Percentiles rank a stretch among this genome's conserved stretches.
These are phyloP conservation scores for Pseudoatta argentina DNA, from an alignment of 1,140 invertebrate species.

Conservation along the genomic window DNA sequence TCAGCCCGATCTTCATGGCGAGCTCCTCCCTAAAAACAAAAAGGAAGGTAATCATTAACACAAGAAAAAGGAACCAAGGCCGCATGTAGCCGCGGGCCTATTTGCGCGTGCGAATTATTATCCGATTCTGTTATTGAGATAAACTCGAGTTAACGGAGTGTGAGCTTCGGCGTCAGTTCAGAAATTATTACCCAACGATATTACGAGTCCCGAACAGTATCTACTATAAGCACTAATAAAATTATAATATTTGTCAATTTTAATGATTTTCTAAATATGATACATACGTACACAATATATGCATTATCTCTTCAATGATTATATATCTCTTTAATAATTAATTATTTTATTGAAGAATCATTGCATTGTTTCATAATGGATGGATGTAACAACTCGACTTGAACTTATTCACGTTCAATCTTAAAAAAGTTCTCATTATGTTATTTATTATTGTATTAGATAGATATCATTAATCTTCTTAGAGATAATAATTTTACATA, in stretches of 20 bases:
- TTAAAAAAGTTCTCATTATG: background rate
- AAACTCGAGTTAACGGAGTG: constrained; percentile 33
- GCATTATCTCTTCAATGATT: background rate
- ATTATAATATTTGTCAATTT: background rate
- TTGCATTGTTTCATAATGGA: background rate
- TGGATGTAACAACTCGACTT: background rate
- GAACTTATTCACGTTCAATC: background rate
- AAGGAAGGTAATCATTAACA: constrained; percentile 71
- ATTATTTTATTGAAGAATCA: background rate
- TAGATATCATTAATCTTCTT: background rate
- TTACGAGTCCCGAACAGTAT: background rate
- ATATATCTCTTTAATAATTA: background rate
- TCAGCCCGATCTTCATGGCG: constrained; percentile 98
- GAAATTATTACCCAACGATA: background rate
- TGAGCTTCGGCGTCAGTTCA: constrained; percentile 10
- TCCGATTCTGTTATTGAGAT: constrained; percentile 48
- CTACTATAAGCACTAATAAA: background rate
- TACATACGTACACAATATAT: background rate
- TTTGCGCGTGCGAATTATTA: constrained; percentile 53
- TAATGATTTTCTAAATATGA: background rate
- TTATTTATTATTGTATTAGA: background rate
- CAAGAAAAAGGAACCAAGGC: constrained; percentile 77
- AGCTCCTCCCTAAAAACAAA: constrained; percentile 96
- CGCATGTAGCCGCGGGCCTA: constrained; percentile 67
- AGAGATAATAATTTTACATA: background rate